Conservation (phyloP, 1,140 invertebrate species). For the Drosophila elegans region DNA sequence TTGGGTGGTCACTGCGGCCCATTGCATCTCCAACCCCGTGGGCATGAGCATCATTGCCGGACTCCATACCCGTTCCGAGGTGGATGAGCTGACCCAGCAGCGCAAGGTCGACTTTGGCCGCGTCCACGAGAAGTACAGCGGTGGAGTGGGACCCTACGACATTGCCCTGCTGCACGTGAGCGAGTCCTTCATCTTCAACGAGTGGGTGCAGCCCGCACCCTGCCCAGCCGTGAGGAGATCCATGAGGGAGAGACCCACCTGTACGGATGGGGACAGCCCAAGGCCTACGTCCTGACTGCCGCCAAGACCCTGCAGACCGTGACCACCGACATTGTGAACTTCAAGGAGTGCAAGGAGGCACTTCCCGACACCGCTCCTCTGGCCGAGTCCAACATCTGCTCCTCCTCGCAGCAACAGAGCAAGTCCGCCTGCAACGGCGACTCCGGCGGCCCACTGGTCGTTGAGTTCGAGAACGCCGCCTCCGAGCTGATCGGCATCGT, state of each 20-base stretch:
- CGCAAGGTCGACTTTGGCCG: conserved; percentile 78
- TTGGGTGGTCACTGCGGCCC: conserved; percentile 77
- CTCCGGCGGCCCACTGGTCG: conserved; percentile 88
- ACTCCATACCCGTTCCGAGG: conserved; percentile 58
- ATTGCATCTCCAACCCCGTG: conserved; percentile 59
- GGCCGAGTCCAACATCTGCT: conserved; percentile 86
- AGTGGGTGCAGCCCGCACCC: conserved; percentile 85
- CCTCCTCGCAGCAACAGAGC: conserved; percentile 87
- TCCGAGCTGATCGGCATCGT: conserved; percentile 88
- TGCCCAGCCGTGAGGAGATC: conserved; percentile 84
- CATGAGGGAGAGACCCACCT: conserved; percentile 84
- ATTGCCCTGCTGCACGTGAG: conserved; percentile 88
- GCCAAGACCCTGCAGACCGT: conserved; percentile 84
- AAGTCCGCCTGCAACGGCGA: conserved; percentile 88
- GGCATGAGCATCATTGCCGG: conserved; percentile 75
- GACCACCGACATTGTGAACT: conserved; percentile 81
- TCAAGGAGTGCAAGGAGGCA: conserved; percentile 32
- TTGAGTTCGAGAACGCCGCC: conserved; percentile 66
- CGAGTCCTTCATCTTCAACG: conserved; percentile 86
- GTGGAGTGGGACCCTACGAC: conserved; percentile 87
- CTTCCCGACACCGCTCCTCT: conserved; percentile 75
- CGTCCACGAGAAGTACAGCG: conserved; percentile 86
- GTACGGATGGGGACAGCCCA: conserved; percentile 86
- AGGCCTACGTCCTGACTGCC: conserved; percentile 44
- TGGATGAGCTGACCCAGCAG: conserved; percentile 85